These are phyloP conservation scores for Dicyrtoma fusca DNA, from an alignment of 2,888 invertebrate genomes.

Conservation along the genomic window DNA sequence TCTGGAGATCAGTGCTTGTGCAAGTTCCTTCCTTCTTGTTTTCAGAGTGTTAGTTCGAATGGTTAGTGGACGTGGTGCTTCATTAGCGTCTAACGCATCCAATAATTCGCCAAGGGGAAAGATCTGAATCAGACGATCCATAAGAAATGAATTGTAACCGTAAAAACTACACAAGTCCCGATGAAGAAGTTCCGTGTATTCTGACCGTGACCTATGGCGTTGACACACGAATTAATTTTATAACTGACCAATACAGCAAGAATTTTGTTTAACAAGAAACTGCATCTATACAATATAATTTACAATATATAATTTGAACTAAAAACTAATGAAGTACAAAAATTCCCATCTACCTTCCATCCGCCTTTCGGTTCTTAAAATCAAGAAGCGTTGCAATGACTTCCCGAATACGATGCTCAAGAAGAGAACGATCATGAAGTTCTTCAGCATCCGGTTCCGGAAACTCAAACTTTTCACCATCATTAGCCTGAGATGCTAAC, in stretches of 20 bases:
- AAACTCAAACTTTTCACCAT: constrained; percentile 68
- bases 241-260: not conserved
- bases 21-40: constrained; percentile 86
- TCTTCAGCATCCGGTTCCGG: constrained; percentile 73
- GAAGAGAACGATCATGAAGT: constrained; percentile 74
- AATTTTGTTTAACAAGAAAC: not conserved
- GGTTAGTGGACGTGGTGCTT: constrained; percentile 90
- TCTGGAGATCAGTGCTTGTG: constrained; percentile 90
- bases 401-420: constrained; percentile 89
- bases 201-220: constrained; percentile 72
- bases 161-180: constrained; percentile 91
- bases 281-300: not conserved
- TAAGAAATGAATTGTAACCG: constrained; percentile 94
- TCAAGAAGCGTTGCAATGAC: constrained; percentile 75
- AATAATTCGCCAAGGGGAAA: constrained; percentile 84
- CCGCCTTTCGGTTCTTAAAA: constrained; percentile 66
- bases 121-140: constrained; percentile 87
- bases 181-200: constrained; percentile 78
- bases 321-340: not conserved
- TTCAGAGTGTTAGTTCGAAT: constrained; percentile 95
- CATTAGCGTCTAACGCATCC: constrained; percentile 95
- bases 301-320: not conserved
- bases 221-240: no score
- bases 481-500: constrained; percentile 73
- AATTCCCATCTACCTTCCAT: constrained; percentile 58